A percentile compares a stretch with the other conserved stretches of the same genome.
Evolutionary conservation across 2,888 invertebrate genomes (phyloP).

Genomic region (Harpalus rubripes): DNA sequence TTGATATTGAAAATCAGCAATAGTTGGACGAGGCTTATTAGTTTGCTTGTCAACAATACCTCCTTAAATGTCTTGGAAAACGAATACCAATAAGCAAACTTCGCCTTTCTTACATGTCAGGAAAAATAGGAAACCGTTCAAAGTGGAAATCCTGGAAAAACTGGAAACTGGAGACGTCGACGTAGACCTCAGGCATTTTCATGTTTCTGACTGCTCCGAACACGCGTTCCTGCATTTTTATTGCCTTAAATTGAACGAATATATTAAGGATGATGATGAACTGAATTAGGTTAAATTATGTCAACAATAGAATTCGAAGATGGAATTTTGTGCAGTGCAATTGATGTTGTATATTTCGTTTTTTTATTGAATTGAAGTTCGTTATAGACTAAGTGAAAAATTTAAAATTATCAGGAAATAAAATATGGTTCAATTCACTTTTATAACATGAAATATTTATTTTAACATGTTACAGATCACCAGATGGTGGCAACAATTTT

Average conservation of each 20-base stretch:
- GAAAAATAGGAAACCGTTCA: neutral
- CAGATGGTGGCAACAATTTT: too few species aligned
- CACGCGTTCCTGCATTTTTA: constrained; percentile 19
- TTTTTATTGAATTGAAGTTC: neutral
- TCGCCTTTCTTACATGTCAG: neutral
- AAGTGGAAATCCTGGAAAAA: neutral
- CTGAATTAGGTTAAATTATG: constrained; percentile 33
- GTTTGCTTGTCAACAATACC: too few species aligned
- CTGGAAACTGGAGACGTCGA: neutral
- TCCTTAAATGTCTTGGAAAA: neutral
- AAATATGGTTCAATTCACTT: too few species aligned
- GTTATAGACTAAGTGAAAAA: neutral
- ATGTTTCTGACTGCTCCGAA: constrained; percentile 17
- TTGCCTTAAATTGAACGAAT: constrained; percentile 19
- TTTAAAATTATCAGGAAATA: too few species aligned
- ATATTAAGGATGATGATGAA: constrained; percentile 27
- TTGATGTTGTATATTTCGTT: constrained; percentile 2
- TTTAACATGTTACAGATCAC: too few species aligned
- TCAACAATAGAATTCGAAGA: constrained; percentile 23
- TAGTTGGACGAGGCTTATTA: too few species aligned
- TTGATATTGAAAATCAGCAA: too few species aligned
- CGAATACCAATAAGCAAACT: neutral
- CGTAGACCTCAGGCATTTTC: neutral
- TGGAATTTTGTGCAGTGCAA: neutral
- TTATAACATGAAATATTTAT: too few species aligned